These are phyloP conservation scores for Lacerta bilineata DNA, from an alignment of 2,797 vertebrate species.

Conservation along the genomic window DNA sequence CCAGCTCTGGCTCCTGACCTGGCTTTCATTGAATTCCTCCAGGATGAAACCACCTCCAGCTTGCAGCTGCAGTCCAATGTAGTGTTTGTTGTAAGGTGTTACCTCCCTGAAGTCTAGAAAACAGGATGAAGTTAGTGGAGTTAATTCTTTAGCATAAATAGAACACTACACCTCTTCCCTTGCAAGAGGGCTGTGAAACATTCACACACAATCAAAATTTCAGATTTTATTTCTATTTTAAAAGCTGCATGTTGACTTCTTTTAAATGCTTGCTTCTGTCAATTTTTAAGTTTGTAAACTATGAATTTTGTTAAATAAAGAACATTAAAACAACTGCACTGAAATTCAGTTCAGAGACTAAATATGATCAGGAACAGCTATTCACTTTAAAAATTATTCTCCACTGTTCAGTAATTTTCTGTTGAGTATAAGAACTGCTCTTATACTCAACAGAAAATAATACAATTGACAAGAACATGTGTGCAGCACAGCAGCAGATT, in stretches of 20 bases:
- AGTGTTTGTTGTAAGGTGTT: slow-evolving; percentile 90
- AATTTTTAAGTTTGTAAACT: too few relatives aligned
- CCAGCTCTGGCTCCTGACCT: slow-evolving; percentile 78
- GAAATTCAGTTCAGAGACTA: background rate
- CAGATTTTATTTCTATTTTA: too few relatives aligned
- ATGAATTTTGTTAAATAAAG: too few relatives aligned
- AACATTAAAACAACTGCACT: background rate
- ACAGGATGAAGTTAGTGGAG: slow-evolving; percentile 48
- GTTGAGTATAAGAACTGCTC: too few relatives aligned
- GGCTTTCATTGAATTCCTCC: slow-evolving; percentile 94
- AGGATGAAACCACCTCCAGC: slow-evolving; percentile 94
- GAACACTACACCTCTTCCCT: too few relatives aligned
- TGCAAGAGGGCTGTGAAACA: background rate
- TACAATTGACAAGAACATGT: too few relatives aligned
- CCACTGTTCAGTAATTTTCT: background rate
- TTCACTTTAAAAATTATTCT: background rate
- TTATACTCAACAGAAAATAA: too few relatives aligned
- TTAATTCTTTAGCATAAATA: too few relatives aligned
- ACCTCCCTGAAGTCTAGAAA: slow-evolving; percentile 87
- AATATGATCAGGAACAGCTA: background rate
- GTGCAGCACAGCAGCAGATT: too few relatives aligned
- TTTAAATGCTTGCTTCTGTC: too few relatives aligned
- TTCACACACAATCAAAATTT: background rate
- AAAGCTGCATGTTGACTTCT: too few relatives aligned
- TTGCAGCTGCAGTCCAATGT: slow-evolving; percentile 90